Conservation (phyloP, 2,797 vertebrate species). For the Heterohyrax brucei region DNA sequence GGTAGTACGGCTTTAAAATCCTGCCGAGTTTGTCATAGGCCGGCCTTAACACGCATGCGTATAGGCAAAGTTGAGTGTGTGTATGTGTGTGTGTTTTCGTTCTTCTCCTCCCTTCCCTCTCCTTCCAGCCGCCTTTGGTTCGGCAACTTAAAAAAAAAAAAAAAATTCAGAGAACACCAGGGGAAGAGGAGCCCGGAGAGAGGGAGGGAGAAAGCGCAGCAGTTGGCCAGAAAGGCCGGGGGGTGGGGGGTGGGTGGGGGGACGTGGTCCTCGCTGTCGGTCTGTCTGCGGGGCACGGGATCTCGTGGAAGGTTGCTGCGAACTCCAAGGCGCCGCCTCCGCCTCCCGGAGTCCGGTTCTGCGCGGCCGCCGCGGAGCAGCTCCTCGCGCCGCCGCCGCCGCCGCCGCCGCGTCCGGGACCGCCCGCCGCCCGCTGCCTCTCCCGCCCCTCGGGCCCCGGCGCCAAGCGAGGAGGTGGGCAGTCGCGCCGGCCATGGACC, state of each 20-base stretch:
- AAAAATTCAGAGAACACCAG: slow-evolving; percentile 69
- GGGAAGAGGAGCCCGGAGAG: slow-evolving; percentile 82
- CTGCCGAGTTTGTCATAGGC: slow-evolving; percentile 89
- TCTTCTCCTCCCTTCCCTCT: neutral
- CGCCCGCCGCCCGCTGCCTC: slow-evolving; percentile 70
- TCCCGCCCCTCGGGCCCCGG: slow-evolving; percentile 68
- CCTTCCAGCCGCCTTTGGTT: slow-evolving; percentile 78
- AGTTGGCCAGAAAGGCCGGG: slow-evolving; percentile 71
- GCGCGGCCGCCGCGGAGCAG: slow-evolving; percentile 71
- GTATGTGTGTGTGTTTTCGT: neutral
- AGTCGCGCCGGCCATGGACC: slow-evolving; percentile 71
- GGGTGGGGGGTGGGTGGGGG: slow-evolving; percentile 75
- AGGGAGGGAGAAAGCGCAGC: slow-evolving; percentile 71
- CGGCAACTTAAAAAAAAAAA: slow-evolving; percentile 79
- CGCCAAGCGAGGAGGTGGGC: slow-evolving; percentile 67
- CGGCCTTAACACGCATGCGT: slow-evolving; percentile 94
- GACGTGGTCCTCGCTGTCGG: slow-evolving; percentile 69
- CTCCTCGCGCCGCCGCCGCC: slow-evolving; percentile 72
- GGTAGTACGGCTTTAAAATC: slow-evolving; percentile 91
- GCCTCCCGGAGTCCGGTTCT: slow-evolving; percentile 59
- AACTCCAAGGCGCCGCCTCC: slow-evolving; percentile 77
- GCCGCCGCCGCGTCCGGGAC: slow-evolving; percentile 65
- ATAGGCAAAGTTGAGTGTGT: slow-evolving; percentile 87
- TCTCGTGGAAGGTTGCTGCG: slow-evolving; percentile 74
- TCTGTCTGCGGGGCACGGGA: slow-evolving; percentile 68